A percentile compares a stretch with the other conserved stretches of the same genome.
Conservation (phyloP, 2,888 invertebrate genomes). For the Pollenia labialis region DNA sequence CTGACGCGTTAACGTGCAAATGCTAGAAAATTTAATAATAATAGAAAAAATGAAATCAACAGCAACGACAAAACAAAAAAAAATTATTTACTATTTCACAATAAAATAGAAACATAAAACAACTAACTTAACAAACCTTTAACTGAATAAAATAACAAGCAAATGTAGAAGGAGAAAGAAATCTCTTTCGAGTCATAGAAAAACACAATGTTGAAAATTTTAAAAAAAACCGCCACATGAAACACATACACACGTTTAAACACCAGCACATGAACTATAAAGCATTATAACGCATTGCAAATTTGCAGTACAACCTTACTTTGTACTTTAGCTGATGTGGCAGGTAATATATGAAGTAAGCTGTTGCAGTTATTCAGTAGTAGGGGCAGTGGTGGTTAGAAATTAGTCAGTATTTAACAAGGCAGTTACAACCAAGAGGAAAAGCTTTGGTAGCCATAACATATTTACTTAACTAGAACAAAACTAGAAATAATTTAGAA, state of each 20-base stretch:
- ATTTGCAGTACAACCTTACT: not conserved
- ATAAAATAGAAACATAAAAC: constrained; percentile 37
- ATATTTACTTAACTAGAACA: not conserved
- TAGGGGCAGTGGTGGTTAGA: not conserved
- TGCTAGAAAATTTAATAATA: constrained; percentile 68
- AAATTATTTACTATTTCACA: not conserved
- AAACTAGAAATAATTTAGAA: no score
- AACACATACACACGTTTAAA: constrained; percentile 4
- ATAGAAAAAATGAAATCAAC: constrained; percentile 16
- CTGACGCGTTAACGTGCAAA: constrained; percentile 73
- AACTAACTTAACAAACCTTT: constrained; percentile 31
- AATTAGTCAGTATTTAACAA: constrained; percentile 7
- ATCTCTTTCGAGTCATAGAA: not conserved
- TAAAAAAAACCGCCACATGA: constrained; percentile 38
- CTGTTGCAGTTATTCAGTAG: constrained; percentile 12
- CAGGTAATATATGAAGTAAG: constrained; percentile 62
- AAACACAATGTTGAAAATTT: constrained; percentile 38
- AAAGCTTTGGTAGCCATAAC: not conserved
- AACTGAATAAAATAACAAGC: constrained; percentile 49
- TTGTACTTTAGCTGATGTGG: not conserved
- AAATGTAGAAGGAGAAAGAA: not conserved
- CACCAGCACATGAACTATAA: not conserved
- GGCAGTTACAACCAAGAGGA: not conserved
- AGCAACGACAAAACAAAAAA: constrained; percentile 7
- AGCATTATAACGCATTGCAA: constrained; percentile 33